These are phyloP conservation scores for Rhinogobio ventralis DNA, from an alignment of 2,797 vertebrate genomes.

Conservation along the genomic window DNA sequence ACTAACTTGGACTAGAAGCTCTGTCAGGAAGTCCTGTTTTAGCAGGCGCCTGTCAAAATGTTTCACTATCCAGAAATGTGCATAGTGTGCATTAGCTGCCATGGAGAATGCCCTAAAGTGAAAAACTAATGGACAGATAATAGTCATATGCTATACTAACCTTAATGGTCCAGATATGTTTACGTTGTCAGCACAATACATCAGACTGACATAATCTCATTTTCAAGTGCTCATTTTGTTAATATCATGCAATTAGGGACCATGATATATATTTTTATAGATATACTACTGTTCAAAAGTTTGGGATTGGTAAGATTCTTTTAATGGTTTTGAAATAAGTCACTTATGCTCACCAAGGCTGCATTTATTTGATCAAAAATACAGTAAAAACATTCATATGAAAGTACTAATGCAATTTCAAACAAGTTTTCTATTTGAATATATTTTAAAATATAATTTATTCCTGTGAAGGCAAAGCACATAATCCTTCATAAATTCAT, in stretches of 20 bases:
- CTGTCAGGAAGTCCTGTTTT: conserved; percentile 65
- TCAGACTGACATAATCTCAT: not conserved
- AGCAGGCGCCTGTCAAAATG: conserved; percentile 61
- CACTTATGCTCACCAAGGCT: not conserved
- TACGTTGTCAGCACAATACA: conserved; percentile 10
- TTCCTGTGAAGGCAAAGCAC: not conserved
- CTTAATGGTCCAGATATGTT: conserved; percentile 36
- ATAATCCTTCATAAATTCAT: not conserved
- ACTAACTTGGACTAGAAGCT: conserved; percentile 41
- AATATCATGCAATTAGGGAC: conserved; percentile 9
- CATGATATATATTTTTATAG: not conserved
- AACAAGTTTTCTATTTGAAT: not conserved
- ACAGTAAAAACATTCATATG: not conserved
- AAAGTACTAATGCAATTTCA: not conserved
- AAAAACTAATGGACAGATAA: conserved; percentile 59
- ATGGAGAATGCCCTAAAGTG: conserved; percentile 48
- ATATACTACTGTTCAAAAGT: not conserved
- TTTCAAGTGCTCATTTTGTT: conserved; percentile 27
- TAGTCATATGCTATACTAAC: conserved; percentile 41
- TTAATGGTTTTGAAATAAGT: not conserved
- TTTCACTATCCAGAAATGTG: conserved; percentile 48
- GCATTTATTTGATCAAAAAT: not conserved
- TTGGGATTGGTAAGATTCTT: not conserved
- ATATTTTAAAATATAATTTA: not conserved
- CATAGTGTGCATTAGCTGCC: conserved; percentile 54